A percentile compares a stretch with the other conserved stretches of the same genome.
Conservation (phyloP, 2,888 invertebrate species). For the Agrochola lychnidis region DNA sequence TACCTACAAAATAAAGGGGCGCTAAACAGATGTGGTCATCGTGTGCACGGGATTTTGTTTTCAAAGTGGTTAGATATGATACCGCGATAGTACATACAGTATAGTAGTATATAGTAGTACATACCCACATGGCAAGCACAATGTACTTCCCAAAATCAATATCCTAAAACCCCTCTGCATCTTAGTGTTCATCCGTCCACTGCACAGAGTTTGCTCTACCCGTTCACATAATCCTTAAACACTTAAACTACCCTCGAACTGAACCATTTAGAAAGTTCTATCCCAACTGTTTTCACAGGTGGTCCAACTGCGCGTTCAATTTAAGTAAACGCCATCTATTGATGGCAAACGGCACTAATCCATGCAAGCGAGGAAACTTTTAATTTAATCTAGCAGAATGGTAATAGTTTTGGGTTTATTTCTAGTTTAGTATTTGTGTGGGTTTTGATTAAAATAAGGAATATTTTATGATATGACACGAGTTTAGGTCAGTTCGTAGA, state of each 20-base stretch:
- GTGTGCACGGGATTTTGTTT: no score
- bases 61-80: no score
- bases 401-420: slow-evolving; percentile 32
- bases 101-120: no score
- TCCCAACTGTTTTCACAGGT: slow-evolving; percentile 53
- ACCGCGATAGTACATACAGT: no score
- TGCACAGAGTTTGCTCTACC: slow-evolving; percentile 9
- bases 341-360: slow-evolving; percentile 48
- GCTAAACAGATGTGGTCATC: no score
- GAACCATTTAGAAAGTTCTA: slow-evolving; percentile 37
- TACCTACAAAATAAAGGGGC: no score
- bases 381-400: slow-evolving; percentile 30
- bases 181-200: slow-evolving; percentile 9
- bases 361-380: slow-evolving; percentile 35
- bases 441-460: slow-evolving; percentile 13
- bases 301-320: slow-evolving; percentile 27
- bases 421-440: slow-evolving; percentile 2
- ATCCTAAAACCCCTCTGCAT: neutral
- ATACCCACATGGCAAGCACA: neutral
- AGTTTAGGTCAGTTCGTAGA: neutral
- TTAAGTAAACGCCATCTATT: slow-evolving; percentile 52
- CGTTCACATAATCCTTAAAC: slow-evolving; percentile 38
- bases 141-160: slow-evolving; percentile 10
- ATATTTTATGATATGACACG: neutral
- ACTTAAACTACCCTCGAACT: slow-evolving; percentile 34